Percentiles rank a stretch among this genome's conserved stretches.
phyloP scores from a whole-genome alignment of 1,140 invertebrate genomes.

The Hesperophylax magnus region DNA sequence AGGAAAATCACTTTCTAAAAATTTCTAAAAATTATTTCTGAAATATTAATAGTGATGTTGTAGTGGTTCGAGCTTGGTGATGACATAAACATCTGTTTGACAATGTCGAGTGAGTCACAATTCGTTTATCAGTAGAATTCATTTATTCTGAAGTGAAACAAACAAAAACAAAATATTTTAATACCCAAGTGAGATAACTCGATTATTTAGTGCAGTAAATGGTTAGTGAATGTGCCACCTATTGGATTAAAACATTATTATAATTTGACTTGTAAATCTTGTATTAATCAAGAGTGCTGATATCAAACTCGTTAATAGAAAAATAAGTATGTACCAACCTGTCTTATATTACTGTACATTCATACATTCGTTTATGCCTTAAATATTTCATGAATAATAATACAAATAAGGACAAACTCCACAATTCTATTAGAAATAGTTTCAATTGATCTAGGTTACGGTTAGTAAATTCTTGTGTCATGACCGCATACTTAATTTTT shows the following conservation, averaged over 20 bases:
- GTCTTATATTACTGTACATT: too few species aligned
- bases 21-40: slow-evolving; percentile 37
- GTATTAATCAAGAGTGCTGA: too few species aligned
- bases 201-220: neutral
- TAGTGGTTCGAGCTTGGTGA: neutral
- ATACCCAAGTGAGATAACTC: slow-evolving; percentile 13
- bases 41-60: neutral
- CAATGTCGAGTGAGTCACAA: neutral
- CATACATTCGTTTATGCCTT: too few species aligned
- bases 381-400: too few species aligned
- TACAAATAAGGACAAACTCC: too few species aligned
- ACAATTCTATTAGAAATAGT: neutral
- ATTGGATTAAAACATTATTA: too few species aligned
- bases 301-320: too few species aligned
- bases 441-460: slow-evolving; percentile 30
- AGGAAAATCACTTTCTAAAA: slow-evolving; percentile 40
- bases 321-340: slow-evolving; percentile 13
- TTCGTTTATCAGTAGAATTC: neutral
- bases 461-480: slow-evolving; percentile 9
- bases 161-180: slow-evolving; percentile 21
- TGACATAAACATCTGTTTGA: neutral
- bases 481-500: slow-evolving; percentile 11
- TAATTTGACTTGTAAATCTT: too few species aligned
- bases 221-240: slow-evolving; percentile 9
- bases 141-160: neutral